Conservation (phyloP, 1,140 invertebrate genomes). For the Bombus ignitus region DNA sequence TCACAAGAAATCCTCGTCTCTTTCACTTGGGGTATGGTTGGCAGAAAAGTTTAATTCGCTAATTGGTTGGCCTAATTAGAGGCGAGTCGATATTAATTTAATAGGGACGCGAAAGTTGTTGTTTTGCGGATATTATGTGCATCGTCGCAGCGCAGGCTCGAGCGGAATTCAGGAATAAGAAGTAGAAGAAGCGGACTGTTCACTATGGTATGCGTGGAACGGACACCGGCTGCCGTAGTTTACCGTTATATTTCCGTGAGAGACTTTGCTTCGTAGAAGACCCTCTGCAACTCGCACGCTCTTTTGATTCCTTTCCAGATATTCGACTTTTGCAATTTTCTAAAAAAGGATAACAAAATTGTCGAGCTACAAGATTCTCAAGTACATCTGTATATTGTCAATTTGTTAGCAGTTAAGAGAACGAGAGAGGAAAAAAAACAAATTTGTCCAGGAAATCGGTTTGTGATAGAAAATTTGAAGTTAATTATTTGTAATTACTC, state of each 20-base stretch:
- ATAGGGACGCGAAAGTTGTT: conserved; percentile 23
- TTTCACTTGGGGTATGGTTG: background rate
- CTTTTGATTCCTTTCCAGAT: too few relatives aligned
- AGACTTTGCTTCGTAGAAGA: conserved; percentile 2
- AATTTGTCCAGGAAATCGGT: background rate
- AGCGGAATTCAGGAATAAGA: conserved; percentile 60
- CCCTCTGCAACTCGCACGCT: background rate
- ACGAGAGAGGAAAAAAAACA: too few relatives aligned
- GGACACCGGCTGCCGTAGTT: conserved; percentile 50
- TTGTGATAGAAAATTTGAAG: background rate
- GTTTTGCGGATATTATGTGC: conserved; percentile 41
- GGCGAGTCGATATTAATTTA: conserved; percentile 34
- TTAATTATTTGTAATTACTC: too few relatives aligned
- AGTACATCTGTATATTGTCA: background rate
- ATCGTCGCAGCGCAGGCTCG: conserved; percentile 26
- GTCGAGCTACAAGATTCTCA: too few relatives aligned
- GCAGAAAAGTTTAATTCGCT: conserved; percentile 21
- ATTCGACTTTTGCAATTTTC: background rate
- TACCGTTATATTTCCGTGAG: conserved; percentile 63
- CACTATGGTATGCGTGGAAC: conserved; percentile 53
- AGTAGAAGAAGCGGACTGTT: conserved; percentile 14
- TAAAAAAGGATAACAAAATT: background rate
- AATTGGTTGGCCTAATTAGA: conserved; percentile 32
- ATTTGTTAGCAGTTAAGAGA: background rate
- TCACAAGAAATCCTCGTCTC: background rate